Conservation (phyloP, 1,140 invertebrate species). For the Triops cancriformis region DNA sequence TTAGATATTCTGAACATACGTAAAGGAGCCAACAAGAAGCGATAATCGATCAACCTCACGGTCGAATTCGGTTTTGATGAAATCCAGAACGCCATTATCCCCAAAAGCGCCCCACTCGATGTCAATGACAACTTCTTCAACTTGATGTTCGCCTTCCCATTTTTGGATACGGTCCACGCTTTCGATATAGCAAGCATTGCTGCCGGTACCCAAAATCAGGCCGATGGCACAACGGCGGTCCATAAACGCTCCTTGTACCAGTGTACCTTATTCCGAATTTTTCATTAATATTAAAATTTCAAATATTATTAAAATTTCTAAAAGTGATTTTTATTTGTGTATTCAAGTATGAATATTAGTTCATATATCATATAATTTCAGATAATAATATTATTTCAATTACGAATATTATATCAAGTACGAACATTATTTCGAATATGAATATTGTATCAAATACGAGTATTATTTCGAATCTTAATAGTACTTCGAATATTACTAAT, state of each 20-base stretch:
- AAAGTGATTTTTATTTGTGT: background rate
- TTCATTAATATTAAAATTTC: background rate
- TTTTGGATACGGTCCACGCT: slow-evolving; percentile 53
- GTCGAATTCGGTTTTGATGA: slow-evolving; percentile 65
- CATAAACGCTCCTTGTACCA: slow-evolving; percentile 49
- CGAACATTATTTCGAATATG: too few relatives aligned
- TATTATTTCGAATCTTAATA: too few relatives aligned
- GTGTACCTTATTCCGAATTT: slow-evolving; percentile 39
- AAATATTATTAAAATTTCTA: too few relatives aligned
- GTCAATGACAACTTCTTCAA: slow-evolving; percentile 60
- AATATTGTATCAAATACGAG: too few relatives aligned
- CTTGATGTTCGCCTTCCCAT: slow-evolving; percentile 48
- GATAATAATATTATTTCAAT: too few relatives aligned
- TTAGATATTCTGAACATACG: slow-evolving; percentile 36
- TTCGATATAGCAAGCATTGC: slow-evolving; percentile 73
- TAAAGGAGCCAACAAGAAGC: slow-evolving; percentile 48
- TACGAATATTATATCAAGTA: too few relatives aligned
- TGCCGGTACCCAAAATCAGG: slow-evolving; percentile 61
- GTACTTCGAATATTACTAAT: too few relatives aligned
- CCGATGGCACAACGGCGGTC: slow-evolving; percentile 48
- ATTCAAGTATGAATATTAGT: too few relatives aligned
- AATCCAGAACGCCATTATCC: slow-evolving; percentile 66
- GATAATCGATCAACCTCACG: slow-evolving; percentile 49
- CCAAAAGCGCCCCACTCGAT: slow-evolving; percentile 80
- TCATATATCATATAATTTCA: too few relatives aligned